Conservation (phyloP, 2,113 vertebrate species). For the Zapus hudsonius region DNA sequence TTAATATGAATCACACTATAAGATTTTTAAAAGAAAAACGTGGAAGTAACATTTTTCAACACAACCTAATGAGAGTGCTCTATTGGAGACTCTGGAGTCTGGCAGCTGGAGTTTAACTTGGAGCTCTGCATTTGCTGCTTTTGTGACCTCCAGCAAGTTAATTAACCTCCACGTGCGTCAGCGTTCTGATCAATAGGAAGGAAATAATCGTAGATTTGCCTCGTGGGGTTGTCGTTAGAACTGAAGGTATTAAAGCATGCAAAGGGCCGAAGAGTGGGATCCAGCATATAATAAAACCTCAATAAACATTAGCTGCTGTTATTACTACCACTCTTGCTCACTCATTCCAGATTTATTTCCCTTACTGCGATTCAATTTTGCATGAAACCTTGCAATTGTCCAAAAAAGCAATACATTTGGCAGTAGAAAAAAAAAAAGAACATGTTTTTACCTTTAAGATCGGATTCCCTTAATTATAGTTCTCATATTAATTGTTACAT, state of each 20-base stretch:
- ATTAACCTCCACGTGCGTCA: slow-evolving; percentile 43
- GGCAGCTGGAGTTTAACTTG: background rate
- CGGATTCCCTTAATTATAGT: background rate
- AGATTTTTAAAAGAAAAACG: slow-evolving; percentile 30
- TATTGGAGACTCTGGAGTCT: slow-evolving; percentile 11
- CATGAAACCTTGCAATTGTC: background rate
- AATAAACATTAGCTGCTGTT: background rate
- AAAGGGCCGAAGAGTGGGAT: background rate
- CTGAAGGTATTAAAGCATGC: slow-evolving; percentile 17
- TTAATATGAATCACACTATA: slow-evolving; percentile 54
- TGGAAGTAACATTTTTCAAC: slow-evolving; percentile 29
- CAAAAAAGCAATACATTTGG: background rate
- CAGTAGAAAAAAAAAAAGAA: background rate
- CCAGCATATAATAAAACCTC: background rate
- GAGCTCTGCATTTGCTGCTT: slow-evolving; percentile 30
- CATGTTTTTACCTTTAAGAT: background rate
- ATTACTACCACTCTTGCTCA: background rate
- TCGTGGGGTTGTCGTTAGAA: background rate
- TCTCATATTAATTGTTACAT: slow-evolving; percentile 33
- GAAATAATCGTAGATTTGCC: slow-evolving; percentile 37
- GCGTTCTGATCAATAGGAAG: slow-evolving; percentile 43
- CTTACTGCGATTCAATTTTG: background rate
- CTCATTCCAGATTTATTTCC: background rate
- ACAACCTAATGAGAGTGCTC: background rate
- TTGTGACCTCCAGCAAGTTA: slow-evolving; percentile 13